Evolutionary conservation across 2,888 invertebrate species (phyloP).

Genomic region (Agrotis puta): DNA sequence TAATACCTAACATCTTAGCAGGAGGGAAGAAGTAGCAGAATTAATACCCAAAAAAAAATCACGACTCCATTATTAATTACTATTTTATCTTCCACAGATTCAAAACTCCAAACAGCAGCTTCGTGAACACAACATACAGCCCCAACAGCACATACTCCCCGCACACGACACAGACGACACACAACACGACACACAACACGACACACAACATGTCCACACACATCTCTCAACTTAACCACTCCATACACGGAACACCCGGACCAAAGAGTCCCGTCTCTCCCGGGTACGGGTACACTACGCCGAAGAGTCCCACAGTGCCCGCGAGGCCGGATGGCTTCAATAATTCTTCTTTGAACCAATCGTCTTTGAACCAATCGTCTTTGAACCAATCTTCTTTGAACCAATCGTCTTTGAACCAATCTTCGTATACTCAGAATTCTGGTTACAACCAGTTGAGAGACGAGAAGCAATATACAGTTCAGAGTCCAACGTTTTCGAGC

Average conservation of each 20-base stretch:
- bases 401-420: conserved; percentile 58
- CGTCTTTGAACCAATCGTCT: conserved; percentile 36
- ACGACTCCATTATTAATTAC: background rate
- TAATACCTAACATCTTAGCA: too few species aligned
- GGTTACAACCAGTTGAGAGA: conserved; percentile 69
- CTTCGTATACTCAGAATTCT: conserved; percentile 67
- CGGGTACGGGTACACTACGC: conserved; percentile 56
- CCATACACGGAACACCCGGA: conserved; percentile 74
- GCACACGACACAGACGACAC: conserved; percentile 68
- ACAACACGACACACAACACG: conserved; percentile 45
- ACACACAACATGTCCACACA: conserved; percentile 73
- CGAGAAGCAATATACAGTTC: conserved; percentile 79
- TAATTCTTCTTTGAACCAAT: conserved; percentile 42
- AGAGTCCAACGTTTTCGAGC: conserved; percentile 85
- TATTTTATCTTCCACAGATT: conserved; percentile 59
- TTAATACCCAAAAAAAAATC: too few species aligned
- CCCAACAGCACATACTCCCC: conserved; percentile 85
- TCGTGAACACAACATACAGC: conserved; percentile 86
- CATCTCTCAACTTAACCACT: conserved; percentile 79
- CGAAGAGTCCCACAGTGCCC: conserved; percentile 57
- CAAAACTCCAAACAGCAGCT: conserved; percentile 84
- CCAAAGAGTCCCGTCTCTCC: conserved; percentile 60
- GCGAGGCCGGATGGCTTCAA: conserved; percentile 36
- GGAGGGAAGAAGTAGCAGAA: too few species aligned
- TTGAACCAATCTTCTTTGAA: conserved; percentile 54